Evolutionary conservation across 2,797 vertebrate species (phyloP).

Genomic region (Sebastes goodei): DNA sequence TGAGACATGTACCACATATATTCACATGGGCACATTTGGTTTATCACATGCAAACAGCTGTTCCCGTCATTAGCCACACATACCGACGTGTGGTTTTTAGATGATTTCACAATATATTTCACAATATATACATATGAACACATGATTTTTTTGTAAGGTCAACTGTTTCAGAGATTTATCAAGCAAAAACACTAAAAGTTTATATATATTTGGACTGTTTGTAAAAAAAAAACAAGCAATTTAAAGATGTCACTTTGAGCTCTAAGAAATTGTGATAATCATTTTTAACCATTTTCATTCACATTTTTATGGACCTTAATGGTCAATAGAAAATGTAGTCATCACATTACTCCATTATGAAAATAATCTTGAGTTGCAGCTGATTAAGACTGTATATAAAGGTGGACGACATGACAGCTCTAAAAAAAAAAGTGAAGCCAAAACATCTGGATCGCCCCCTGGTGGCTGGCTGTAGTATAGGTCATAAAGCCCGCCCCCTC

Average conservation of each 20-base stretch:
- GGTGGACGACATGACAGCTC: too few relatives aligned
- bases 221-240: background rate
- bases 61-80: background rate
- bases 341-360: background rate
- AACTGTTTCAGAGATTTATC: background rate
- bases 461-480: too few relatives aligned
- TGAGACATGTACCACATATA: background rate
- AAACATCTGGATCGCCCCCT: fast-evolving
- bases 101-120: background rate
- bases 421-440: too few relatives aligned
- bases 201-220: background rate
- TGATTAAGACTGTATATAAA: too few relatives aligned
- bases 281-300: background rate
- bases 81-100: background rate
- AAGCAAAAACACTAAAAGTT: background rate
- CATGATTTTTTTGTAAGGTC: background rate
- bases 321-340: background rate
- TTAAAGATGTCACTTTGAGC: background rate
- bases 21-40: background rate
- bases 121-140: background rate
- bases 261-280: background rate
- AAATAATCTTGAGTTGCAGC: background rate
- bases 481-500: too few relatives aligned
- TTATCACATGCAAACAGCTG: background rate
- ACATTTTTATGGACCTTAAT: background rate